Evolutionary conservation across 2,888 invertebrate species (phyloP).

Genomic region (Unio delphinus): DNA sequence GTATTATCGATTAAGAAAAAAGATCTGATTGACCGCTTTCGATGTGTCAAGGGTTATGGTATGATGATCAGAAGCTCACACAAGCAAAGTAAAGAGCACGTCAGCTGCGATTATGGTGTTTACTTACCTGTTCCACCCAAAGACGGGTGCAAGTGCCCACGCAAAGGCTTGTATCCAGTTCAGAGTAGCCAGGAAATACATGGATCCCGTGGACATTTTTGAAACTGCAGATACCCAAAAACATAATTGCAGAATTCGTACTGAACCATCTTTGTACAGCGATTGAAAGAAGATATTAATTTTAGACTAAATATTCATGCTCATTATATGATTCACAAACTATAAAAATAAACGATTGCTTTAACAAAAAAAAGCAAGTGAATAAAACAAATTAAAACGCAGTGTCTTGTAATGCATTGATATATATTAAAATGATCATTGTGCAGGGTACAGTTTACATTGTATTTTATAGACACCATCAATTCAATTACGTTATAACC

Average conservation of each 20-base stretch:
- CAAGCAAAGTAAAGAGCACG: neutral
- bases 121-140: slow-evolving; percentile 52
- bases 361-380: neutral
- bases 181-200: slow-evolving; percentile 18
- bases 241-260: neutral
- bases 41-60: no score
- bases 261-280: no score
- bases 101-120: neutral
- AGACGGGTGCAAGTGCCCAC: slow-evolving; percentile 40
- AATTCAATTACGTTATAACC: neutral
- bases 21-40: no score
- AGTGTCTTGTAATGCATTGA: no score
- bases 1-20: no score
- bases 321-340: neutral
- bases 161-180: slow-evolving; percentile 38
- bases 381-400: no score
- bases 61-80: no score
- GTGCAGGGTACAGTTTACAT: no score
- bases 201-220: slow-evolving; percentile 27
- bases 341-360: neutral
- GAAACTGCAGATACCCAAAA: slow-evolving; percentile 4
- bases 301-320: neutral
- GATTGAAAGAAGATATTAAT: neutral
- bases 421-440: no score
- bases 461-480: no score